phyloP scores from a whole-genome alignment of 2,888 invertebrate species.

The Cephus pulcher region DNA sequence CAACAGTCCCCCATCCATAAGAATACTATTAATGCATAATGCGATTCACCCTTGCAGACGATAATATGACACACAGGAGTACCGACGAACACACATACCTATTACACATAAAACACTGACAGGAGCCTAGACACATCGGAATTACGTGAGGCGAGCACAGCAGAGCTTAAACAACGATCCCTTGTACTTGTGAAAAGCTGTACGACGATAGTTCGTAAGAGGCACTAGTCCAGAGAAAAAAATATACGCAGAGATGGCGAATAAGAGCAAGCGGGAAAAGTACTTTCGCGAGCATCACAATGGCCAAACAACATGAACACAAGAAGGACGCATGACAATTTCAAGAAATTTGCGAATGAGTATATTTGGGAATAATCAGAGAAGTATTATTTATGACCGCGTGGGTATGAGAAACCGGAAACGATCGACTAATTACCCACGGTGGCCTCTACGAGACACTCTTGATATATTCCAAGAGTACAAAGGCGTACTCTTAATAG shows the following conservation, averaged over 20 bases:
- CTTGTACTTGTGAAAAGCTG: conserved; percentile 35
- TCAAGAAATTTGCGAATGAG: background rate
- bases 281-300: background rate
- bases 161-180: conserved; percentile 35
- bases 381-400: background rate
- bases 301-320: background rate
- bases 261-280: background rate
- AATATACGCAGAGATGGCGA: background rate
- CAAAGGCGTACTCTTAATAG: background rate
- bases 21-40: conserved; percentile 58
- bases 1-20: conserved; percentile 59
- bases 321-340: background rate
- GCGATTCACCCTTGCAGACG: conserved; percentile 46
- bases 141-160: background rate
- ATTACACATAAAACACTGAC: background rate
- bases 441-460: background rate
- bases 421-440: background rate
- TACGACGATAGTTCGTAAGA: conserved; percentile 18
- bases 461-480: background rate
- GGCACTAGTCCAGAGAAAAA: conserved; percentile 11
- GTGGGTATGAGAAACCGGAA: background rate
- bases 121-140: background rate
- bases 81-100: conserved; percentile 7
- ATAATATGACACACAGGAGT: conserved; percentile 36
- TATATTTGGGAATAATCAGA: background rate